A percentile compares a stretch with the other conserved stretches of the same genome.
Conservation (phyloP, 2,888 invertebrate genomes). For the Cantharis nigra region DNA sequence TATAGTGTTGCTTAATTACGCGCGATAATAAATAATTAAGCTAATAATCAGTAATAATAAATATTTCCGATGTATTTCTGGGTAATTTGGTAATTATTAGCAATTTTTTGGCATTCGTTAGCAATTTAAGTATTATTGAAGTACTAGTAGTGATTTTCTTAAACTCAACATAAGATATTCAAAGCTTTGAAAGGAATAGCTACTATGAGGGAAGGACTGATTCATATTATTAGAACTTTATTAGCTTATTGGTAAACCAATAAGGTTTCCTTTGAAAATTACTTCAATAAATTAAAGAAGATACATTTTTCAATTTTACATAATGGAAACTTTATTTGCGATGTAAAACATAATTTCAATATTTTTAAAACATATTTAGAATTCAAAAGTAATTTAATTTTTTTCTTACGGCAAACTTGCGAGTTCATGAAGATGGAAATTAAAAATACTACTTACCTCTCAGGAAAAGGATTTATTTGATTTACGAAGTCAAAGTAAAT, state of each 20-base stretch:
- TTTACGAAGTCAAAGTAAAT: neutral
- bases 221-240: neutral
- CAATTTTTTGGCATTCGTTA: too few species aligned
- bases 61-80: neutral
- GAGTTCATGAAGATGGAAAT: neutral
- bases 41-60: neutral
- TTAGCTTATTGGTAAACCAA: neutral
- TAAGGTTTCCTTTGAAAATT: neutral
- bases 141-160: too few species aligned
- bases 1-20: too few species aligned
- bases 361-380: too few species aligned
- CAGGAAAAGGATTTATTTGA: neutral
- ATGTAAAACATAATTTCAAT: neutral
- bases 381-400: neutral
- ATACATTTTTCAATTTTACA: neutral
- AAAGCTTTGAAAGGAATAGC: neutral
- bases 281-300: neutral
- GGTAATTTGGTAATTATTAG: neutral
- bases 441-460: neutral
- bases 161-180: too few species aligned
- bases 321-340: neutral
- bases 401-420: neutral
- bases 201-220: neutral
- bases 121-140: too few species aligned
- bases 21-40: neutral